Conservation (phyloP, 1,140 invertebrate genomes). For the Macrosteles quadrilineatus region DNA sequence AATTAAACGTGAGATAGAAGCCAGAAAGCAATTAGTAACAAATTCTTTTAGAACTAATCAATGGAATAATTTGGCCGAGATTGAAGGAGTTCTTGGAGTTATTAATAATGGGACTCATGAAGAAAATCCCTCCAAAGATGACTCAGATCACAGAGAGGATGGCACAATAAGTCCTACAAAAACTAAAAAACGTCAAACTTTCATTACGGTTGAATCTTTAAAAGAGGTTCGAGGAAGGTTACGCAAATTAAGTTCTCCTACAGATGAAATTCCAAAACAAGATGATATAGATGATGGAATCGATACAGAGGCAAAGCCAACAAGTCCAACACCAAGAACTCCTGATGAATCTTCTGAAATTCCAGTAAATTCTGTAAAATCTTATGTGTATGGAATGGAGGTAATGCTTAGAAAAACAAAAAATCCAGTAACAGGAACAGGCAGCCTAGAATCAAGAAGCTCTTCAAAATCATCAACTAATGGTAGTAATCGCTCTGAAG, state of each 20-base stretch:
- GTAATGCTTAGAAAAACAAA: constrained; percentile 45
- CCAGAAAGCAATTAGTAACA: constrained; percentile 22
- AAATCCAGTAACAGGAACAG: constrained; percentile 50
- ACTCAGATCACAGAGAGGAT: not conserved
- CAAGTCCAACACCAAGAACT: constrained; percentile 16
- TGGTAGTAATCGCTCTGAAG: constrained; percentile 52
- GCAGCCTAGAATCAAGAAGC: constrained; percentile 57
- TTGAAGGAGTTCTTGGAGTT: constrained; percentile 30
- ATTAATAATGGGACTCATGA: not conserved
- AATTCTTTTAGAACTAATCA: constrained; percentile 23
- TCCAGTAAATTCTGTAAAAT: constrained; percentile 45
- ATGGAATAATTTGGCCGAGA: constrained; percentile 31
- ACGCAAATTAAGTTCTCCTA: constrained; percentile 44
- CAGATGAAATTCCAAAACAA: constrained; percentile 39
- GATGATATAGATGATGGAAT: constrained; percentile 52
- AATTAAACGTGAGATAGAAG: constrained; percentile 33
- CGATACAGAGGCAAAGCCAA: constrained; percentile 46
- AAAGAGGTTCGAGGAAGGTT: constrained; percentile 58
- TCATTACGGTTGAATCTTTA: constrained; percentile 59
- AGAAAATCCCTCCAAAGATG: not conserved
- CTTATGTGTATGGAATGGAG: constrained; percentile 53
- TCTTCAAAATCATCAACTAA: constrained; percentile 50
- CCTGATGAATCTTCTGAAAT: constrained; percentile 29
- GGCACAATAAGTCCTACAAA: not conserved
- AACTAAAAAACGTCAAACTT: constrained; percentile 47